Percentiles rank a stretch among this genome's conserved stretches.
Evolutionary conservation across 2,113 vertebrate genomes (phyloP).

Genomic region (Eulemur macaco): DNA sequence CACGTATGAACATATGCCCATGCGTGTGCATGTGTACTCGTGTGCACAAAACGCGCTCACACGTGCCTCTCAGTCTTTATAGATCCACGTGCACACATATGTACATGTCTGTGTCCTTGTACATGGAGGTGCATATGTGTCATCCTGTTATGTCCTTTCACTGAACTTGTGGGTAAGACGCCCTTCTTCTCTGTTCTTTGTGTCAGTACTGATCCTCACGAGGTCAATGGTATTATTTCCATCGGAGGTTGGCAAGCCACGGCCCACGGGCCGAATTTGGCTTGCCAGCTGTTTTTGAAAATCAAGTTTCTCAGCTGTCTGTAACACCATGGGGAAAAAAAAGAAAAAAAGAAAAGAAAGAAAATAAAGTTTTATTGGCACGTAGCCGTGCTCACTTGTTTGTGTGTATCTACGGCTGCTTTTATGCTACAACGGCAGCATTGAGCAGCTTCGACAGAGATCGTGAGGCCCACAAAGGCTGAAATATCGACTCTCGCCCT

Average conservation of each 20-base stretch:
- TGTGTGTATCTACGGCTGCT: too few relatives aligned
- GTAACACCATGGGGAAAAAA: too few relatives aligned
- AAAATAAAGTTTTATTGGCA: conserved; percentile 41
- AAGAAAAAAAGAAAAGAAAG: too few relatives aligned
- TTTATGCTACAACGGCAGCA: neutral
- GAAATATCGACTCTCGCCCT: neutral
- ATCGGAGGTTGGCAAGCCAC: neutral
- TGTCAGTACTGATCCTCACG: neutral
- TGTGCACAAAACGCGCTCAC: neutral
- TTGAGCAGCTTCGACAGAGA: neutral
- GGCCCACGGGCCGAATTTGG: neutral
- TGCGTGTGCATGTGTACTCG: fast-evolving
- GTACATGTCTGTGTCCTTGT: neutral
- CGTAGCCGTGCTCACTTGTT: neutral
- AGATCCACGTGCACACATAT: neutral
- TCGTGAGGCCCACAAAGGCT: neutral
- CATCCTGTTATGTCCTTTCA: neutral
- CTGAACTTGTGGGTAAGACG: too few relatives aligned
- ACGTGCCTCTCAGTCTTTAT: neutral
- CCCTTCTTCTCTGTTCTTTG: neutral
- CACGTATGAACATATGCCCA: neutral
- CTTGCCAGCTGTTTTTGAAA: neutral
- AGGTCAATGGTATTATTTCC: neutral
- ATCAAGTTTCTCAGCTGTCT: neutral
- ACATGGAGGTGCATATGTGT: fast-evolving